Percentiles rank a stretch among this genome's conserved stretches.
Conservation (phyloP, 2,113 vertebrate species). For the Chionodraco myersi region DNA sequence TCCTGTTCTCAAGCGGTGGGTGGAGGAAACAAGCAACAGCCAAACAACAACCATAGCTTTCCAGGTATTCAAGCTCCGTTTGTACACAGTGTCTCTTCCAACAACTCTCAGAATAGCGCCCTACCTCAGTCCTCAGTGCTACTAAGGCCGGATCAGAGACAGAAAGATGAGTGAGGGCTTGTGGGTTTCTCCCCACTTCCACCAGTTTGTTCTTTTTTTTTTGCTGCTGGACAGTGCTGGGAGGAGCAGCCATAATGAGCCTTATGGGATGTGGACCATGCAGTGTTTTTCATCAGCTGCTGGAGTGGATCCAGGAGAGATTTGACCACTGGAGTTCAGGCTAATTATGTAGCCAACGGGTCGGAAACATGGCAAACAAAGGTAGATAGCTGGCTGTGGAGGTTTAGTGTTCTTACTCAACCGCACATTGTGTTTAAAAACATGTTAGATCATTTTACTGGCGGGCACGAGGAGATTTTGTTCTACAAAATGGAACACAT, state of each 20-base stretch:
- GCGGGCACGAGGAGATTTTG: slow-evolving; percentile 43
- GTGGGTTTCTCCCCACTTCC: slow-evolving; percentile 18
- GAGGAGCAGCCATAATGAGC: slow-evolving; percentile 24
- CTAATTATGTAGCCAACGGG: slow-evolving; percentile 57
- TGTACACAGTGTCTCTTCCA: slow-evolving; percentile 28
- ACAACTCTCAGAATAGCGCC: slow-evolving; percentile 39
- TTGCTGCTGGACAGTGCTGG: neutral
- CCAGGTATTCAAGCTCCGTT: slow-evolving; percentile 28
- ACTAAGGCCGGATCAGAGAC: slow-evolving; percentile 17
- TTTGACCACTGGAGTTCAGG: slow-evolving; percentile 39
- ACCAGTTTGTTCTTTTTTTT: slow-evolving; percentile 9
- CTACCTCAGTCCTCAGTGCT: slow-evolving; percentile 13
- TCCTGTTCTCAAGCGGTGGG: neutral
- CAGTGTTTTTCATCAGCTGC: slow-evolving; percentile 68
- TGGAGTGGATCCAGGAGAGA: slow-evolving; percentile 59
- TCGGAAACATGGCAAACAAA: slow-evolving; percentile 29
- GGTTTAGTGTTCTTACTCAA: slow-evolving; percentile 35
- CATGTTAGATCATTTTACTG: slow-evolving; percentile 29
- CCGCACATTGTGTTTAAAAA: slow-evolving; percentile 50
- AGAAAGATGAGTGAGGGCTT: slow-evolving; percentile 9
- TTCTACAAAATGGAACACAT: slow-evolving; percentile 35
- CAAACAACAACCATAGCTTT: slow-evolving; percentile 16
- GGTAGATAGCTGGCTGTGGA: slow-evolving; percentile 6
- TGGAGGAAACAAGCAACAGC: neutral
- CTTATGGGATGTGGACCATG: slow-evolving; percentile 37